Percentiles rank a stretch among this genome's conserved stretches.
Conservation (phyloP, 1,140 invertebrate species). For the Argopecten irradians region DNA sequence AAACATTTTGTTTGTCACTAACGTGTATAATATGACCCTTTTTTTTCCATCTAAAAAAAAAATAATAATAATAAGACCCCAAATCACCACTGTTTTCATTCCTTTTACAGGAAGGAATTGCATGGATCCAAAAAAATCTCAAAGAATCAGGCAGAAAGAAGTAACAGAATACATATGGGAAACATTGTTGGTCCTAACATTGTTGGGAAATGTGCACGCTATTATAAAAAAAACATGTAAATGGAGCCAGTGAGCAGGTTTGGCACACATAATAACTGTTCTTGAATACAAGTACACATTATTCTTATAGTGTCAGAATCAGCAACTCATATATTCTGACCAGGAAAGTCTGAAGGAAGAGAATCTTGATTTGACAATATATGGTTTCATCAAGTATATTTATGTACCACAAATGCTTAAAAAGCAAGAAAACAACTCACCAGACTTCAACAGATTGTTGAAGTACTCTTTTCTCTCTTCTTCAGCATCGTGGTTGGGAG, state of each 20-base stretch:
- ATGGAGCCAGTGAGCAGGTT: background rate
- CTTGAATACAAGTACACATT: too few relatives aligned
- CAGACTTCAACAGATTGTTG: too few relatives aligned
- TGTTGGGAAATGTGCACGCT: background rate
- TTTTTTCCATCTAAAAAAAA: too few relatives aligned
- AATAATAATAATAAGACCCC: background rate
- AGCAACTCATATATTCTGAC: background rate
- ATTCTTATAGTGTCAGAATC: background rate
- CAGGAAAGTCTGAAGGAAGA: background rate
- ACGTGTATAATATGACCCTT: too few relatives aligned
- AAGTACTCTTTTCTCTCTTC: too few relatives aligned
- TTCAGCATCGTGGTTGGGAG: too few relatives aligned
- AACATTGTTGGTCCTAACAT: background rate
- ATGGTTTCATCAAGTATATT: background rate
- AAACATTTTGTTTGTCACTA: too few relatives aligned
- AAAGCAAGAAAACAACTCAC: background rate
- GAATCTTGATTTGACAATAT: background rate
- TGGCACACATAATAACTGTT: too few relatives aligned
- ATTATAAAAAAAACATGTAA: background rate
- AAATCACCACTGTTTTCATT: background rate
- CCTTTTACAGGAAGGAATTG: conserved; percentile 44
- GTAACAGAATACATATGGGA: background rate
- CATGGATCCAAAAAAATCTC: conserved; percentile 4
- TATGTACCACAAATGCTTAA: background rate
- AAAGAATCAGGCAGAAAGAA: background rate